A percentile compares a stretch with the other conserved stretches of the same genome.
These are phyloP conservation scores for Drosophila merina DNA, from an alignment of 2,888 invertebrate genomes.

Conservation along the genomic window DNA sequence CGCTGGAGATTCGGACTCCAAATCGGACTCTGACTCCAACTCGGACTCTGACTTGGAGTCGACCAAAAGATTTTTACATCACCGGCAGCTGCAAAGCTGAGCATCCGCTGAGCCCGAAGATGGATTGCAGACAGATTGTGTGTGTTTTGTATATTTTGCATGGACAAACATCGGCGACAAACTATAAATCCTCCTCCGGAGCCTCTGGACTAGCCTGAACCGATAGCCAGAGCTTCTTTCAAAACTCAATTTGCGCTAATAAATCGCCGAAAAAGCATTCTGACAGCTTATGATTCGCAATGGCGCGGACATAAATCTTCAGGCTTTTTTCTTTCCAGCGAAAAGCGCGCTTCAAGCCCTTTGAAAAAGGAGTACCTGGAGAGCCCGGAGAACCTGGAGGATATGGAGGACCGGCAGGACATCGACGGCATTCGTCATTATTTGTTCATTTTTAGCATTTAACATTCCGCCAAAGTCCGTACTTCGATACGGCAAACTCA, in stretches of 20 bases:
- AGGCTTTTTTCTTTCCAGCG: constrained; percentile 47
- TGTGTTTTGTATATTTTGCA: constrained; percentile 63
- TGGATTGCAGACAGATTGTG: constrained; percentile 70
- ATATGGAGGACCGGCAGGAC: constrained; percentile 35
- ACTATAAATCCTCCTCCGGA: constrained; percentile 53
- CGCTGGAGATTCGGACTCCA: constrained; percentile 22
- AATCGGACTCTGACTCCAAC: constrained; percentile 7
- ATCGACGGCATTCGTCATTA: constrained; percentile 80
- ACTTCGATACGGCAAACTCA: constrained; percentile 31
- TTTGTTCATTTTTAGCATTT: constrained; percentile 82
- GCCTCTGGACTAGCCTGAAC: constrained; percentile 14
- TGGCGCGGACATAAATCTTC: constrained; percentile 76
- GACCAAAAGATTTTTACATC: constrained; percentile 57
- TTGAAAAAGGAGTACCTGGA: constrained; percentile 17
- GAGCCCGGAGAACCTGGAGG: constrained; percentile 37
- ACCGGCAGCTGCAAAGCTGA: constrained; percentile 36
- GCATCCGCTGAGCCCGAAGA: constrained; percentile 41
- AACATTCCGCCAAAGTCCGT: constrained; percentile 79
- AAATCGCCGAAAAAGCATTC: constrained; percentile 82
- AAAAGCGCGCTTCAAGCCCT: background rate
- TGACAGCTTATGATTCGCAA: constrained; percentile 81
- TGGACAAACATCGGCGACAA: constrained; percentile 44
- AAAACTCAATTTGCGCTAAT: constrained; percentile 83
- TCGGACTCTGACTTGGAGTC: constrained; percentile 26
- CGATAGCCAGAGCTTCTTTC: constrained; percentile 64